Evolutionary conservation across 1,140 invertebrate species (phyloP).

Genomic region (Formica exsecta): DNA sequence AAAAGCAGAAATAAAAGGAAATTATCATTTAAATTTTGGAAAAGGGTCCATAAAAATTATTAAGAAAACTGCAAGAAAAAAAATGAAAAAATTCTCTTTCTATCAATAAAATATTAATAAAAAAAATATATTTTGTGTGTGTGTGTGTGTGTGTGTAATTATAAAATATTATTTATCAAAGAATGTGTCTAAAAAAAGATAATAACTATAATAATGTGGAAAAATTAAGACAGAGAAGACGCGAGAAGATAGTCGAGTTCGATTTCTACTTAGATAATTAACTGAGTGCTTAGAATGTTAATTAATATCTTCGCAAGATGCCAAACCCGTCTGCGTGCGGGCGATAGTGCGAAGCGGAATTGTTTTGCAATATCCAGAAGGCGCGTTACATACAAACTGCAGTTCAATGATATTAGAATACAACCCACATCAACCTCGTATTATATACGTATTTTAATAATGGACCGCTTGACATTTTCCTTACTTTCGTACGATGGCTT

Average conservation of each 20-base stretch:
- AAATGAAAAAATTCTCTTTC: background rate
- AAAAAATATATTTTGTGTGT: background rate
- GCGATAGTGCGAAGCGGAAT: constrained; percentile 57
- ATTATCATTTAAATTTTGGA: background rate
- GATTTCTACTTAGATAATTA: constrained; percentile 38
- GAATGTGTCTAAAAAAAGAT: background rate
- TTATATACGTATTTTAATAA: constrained; percentile 68
- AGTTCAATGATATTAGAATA: constrained; percentile 65
- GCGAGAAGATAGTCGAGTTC: constrained; percentile 6
- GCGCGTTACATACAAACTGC: constrained; percentile 65
- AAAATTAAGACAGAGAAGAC: constrained; percentile 26
- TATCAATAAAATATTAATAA: background rate
- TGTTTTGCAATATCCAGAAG: constrained; percentile 72
- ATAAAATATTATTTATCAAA: background rate
- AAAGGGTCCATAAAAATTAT: background rate
- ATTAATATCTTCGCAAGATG: constrained; percentile 60
- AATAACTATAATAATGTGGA: background rate
- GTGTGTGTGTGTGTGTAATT: background rate
- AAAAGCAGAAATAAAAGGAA: background rate
- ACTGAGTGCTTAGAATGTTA: constrained; percentile 45
- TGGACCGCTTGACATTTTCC: constrained; percentile 53
- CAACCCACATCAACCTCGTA: constrained; percentile 42
- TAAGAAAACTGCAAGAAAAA: background rate
- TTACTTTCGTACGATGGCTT: constrained; percentile 46
- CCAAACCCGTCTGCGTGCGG: constrained; percentile 61